Evolutionary conservation across 1,140 invertebrate genomes (phyloP), one percentile per base, ranked within the genome.

Genomic region (Halesus radiatus): DNA sequence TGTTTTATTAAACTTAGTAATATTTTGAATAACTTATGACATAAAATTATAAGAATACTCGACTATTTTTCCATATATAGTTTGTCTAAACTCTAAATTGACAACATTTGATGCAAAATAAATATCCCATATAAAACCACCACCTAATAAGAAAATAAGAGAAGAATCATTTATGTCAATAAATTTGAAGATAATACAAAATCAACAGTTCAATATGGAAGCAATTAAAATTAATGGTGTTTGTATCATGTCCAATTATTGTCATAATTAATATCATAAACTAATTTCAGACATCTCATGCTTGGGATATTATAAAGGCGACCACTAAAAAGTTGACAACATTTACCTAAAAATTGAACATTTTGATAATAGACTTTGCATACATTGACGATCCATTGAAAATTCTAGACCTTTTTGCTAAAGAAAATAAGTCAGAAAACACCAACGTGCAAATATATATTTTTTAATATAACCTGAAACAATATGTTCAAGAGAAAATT

Each of bases 251-350:
- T 73, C 20, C 22, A 52, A 10, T 10, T 45, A 45, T 53, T 53
- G 4, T 29, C 70, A 73, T 26, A 52, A 52, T n/a, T n/a, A n/a
- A n/a, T n/a, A 73, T 20, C 20, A n/a, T n/a, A 53, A 54, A 73
- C 37, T 72, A 53, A 50, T 23, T 37, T 73, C 20, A 72, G 16
- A 72, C 64, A 72, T 72, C 62, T 26, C 62, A 66, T 66, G 62
- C 62, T 66, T 13, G 62, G 62, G 10, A 29, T 29, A 66, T 16
- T 5, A 66, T 66, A 66, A 66, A 16, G 26, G 62, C 32, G 62
- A 16, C 62, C 29, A 26, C 62, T 66, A 66, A 18, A 66, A 18
- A 26, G 29, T 45, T 13, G 22, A 22, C 16, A 66, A 66, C 22
- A 66, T 26, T 26, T 29, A 26, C 62, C 56, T 60, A 66, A 29